phyloP scores from a whole-genome alignment of 2,113 vertebrate species.

The Cygnus buccinator region DNA sequence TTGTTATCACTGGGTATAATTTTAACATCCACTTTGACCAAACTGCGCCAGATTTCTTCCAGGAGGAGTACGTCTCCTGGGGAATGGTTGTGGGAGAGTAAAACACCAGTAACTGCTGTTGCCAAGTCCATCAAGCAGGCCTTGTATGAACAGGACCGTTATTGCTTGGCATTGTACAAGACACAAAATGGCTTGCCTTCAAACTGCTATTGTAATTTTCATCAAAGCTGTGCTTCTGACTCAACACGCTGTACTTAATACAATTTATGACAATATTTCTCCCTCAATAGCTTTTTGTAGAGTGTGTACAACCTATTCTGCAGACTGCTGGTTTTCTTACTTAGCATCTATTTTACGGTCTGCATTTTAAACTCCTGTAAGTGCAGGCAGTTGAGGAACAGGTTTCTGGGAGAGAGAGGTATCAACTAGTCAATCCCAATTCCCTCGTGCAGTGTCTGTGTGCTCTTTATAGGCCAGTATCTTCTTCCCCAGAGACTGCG shows the following conservation, averaged over 20 bases:
- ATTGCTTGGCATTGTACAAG: background rate
- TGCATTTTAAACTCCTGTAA: conserved; percentile 66
- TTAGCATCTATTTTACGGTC: conserved; percentile 55
- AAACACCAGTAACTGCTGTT: background rate
- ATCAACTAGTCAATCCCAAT: conserved; percentile 26
- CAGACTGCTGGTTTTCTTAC: conserved; percentile 57
- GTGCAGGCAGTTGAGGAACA: conserved; percentile 58
- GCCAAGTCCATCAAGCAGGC: background rate
- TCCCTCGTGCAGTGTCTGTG: conserved; percentile 24
- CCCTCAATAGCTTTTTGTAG: conserved; percentile 50
- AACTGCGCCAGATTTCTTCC: background rate
- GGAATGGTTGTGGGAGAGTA: background rate
- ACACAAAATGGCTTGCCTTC: background rate
- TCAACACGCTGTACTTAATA: conserved; percentile 17
- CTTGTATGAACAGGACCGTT: background rate
- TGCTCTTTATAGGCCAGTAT: conserved; percentile 9
- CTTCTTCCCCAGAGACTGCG: background rate
- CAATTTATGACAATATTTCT: conserved; percentile 62
- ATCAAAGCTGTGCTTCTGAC: background rate
- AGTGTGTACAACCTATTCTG: conserved; percentile 49
- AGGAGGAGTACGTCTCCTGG: background rate
- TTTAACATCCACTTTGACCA: background rate
- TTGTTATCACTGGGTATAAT: background rate
- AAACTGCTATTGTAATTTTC: conserved; percentile 10
- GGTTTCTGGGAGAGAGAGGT: background rate